These are phyloP conservation scores for Pipistrellus pygmaeus DNA, from an alignment of 2,797 vertebrate species.

Conservation along the genomic window DNA sequence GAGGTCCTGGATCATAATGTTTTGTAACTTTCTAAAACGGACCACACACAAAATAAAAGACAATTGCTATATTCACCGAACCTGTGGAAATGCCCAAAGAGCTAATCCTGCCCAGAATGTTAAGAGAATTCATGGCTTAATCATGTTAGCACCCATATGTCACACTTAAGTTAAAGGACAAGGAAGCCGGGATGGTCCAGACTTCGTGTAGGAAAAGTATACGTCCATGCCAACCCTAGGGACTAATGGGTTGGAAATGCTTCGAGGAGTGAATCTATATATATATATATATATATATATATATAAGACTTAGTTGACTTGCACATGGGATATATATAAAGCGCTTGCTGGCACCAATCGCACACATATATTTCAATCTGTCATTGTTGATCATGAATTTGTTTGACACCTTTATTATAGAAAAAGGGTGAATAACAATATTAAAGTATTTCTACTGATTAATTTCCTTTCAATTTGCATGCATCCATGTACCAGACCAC, in stretches of 20 bases:
- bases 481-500: too few relatives aligned
- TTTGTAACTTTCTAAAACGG: constrained; percentile 25
- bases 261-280: neutral
- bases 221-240: neutral
- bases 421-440: too few relatives aligned
- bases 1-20: neutral
- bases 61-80: neutral
- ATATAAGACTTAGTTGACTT: too few relatives aligned
- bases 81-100: neutral
- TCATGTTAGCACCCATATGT: neutral
- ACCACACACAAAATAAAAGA: neutral
- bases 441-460: too few relatives aligned
- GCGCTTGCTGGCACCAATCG: too few relatives aligned
- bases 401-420: too few relatives aligned
- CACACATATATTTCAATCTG: too few relatives aligned
- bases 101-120: neutral
- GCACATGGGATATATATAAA: too few relatives aligned
- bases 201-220: neutral
- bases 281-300: neutral
- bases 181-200: neutral
- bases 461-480: too few relatives aligned
- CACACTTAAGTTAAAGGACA: neutral
- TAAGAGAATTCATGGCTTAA: neutral
- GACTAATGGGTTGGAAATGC: neutral
- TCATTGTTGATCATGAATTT: too few relatives aligned